Evolutionary conservation across 1,140 invertebrate species (phyloP), one percentile per base, ranked within the genome.

Genomic region (Drosophila kepulauana): DNA sequence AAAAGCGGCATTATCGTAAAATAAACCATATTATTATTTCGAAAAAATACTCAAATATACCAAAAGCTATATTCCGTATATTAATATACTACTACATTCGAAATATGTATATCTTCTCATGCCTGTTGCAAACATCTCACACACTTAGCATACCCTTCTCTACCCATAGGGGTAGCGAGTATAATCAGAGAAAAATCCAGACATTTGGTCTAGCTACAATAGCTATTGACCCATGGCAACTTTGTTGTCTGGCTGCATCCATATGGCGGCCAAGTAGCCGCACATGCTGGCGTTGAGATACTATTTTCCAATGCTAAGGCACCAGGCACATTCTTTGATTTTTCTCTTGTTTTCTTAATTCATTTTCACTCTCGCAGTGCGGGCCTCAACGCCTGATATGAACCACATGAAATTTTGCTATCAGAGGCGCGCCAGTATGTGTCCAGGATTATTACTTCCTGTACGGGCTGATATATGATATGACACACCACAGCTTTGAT

Each of bases 361-460:
- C 59, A 54, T 43, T 65, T 54, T 25, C 20, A 25, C 59, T 65
- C 66, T 41, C 38, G 20, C 48, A 20, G 41, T 59, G 33, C 1
- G 43, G 15, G 54, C 28, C 58, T 25, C 28, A 43, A 61, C 20
- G 54, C 48, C 62, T 76, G 66, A 78, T 79, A 74, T 71, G 59
- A 45, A 75, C 67, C 66, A 28, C 61, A 64, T 69, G 70, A 63
- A 71, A 46, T 70, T 70, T 0, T 4, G 78, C 57, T 80, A 71
- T 56, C 33, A 35, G 54, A 57, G 16, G 11, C 25, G 57, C 10
- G 15, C 33, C 15, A 58, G 33, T 48, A n/a, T 28, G 38, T 41
- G 43, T 7, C 11, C 52, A 72, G 62, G 62, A 72, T 66, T 20
- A 43, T 43, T 48, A 71, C 62, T 87, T 87, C 84, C 84, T 87